Base-by-base conservation (phyloP, 2,113 vertebrate species). In the Microcebus tavaratra region DNA sequence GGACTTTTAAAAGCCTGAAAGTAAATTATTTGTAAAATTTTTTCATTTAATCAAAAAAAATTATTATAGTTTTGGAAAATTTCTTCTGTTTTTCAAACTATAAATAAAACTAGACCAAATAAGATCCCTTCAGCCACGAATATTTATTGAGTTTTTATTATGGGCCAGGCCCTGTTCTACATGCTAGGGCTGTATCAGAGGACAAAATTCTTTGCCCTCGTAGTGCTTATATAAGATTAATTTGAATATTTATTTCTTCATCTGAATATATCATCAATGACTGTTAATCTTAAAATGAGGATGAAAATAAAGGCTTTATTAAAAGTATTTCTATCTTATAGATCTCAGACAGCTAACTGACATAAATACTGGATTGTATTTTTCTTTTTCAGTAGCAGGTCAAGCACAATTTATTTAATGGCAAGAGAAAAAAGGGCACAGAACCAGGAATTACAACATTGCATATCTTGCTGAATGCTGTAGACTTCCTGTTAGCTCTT, bases 401-500 rank as follows among this genome's bases (percentile, higher is more conserved):
- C 53, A 53, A 67, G 2, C 29, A 34, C 14, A 14, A 78, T 36
- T 91, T 83, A 31, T 29, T 78, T 14, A 93, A 86, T 59, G 57
- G 10, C 39, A 73, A 95, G 50, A 93, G 39, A 75, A 48, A 82
- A 88, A 97, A 90, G 18, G 11, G 14, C 31, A 5, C 48, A 94
- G 53, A 88, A 42, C 59, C 67, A 97, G 90, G 63, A 97, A 92
- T 45, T 6, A 84, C 10, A 97, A 68, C 34, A 2, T 59, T 95
- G 95, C 88, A 6, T 75, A 94, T 94, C 80, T 53, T 92, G 55
- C 34, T 96, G 90, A 94, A 94, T 29, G 67, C 63, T 92, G 76
- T 88, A 96, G 97, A 75, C 42, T 94, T 84, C 86, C 95, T 83
- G 83, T 82, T 65, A 87, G 95, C 86, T 73, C 96, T 94, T 96